These are phyloP conservation scores for Xyrauchen texanus DNA, from an alignment of 2,113 vertebrate genomes.

Conservation along the genomic window DNA sequence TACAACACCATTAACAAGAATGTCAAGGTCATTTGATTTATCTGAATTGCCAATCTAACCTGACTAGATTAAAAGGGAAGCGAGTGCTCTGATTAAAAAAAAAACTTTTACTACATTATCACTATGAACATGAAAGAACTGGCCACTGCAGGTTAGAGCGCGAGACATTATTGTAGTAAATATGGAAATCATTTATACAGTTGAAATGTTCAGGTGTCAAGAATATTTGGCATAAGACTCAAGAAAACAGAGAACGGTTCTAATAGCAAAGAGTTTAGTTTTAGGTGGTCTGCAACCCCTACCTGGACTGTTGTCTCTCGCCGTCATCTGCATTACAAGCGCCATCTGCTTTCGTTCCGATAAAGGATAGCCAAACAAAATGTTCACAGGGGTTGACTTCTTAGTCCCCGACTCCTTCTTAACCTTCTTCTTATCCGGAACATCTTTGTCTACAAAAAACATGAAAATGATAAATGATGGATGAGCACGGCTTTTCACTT, in stretches of 20 bases:
- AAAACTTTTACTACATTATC: neutral
- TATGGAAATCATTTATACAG: too few species aligned
- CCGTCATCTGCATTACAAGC: constrained; percentile 99
- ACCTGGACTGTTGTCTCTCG: constrained; percentile 98
- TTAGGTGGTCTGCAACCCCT: constrained; percentile 43
- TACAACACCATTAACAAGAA: constrained; percentile 10
- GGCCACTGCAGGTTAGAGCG: neutral
- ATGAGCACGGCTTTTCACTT: neutral
- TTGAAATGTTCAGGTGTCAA: too few species aligned
- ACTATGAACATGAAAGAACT: neutral
- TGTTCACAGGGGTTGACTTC: constrained; percentile 90
- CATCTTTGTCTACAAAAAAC: constrained; percentile 92
- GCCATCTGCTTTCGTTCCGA: constrained; percentile 99
- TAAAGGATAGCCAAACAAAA: constrained; percentile 96
- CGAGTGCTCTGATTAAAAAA: neutral
- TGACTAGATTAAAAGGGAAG: neutral
- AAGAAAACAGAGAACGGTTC: too few species aligned
- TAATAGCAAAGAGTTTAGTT: too few species aligned
- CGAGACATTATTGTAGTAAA: neutral
- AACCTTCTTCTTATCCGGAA: constrained; percentile 94
- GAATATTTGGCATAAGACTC: too few species aligned
- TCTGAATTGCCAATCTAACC: neutral
- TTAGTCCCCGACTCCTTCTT: constrained; percentile 93
- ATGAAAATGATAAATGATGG: neutral
- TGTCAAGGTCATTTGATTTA: neutral